Evolutionary conservation across 2,113 vertebrate genomes (phyloP).

Genomic region (Chionodraco myersi): DNA sequence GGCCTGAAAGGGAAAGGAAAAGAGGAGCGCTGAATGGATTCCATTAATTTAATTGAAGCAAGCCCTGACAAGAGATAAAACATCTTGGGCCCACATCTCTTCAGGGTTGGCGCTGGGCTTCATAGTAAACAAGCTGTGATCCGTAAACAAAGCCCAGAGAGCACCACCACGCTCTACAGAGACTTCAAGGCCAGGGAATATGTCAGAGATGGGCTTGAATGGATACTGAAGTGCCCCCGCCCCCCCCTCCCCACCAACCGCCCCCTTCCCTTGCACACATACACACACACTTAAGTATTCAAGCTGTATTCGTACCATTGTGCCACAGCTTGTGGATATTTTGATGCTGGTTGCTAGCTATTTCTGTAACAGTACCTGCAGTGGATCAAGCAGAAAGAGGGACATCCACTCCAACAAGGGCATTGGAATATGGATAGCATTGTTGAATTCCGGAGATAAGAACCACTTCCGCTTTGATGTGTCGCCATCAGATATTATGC

Average conservation of each 20-base stretch:
- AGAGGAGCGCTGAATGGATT: constrained; percentile 94
- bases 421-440: constrained; percentile 59
- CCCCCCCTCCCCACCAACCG: not conserved
- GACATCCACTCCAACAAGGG: constrained; percentile 62
- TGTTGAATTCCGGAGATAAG: constrained; percentile 55
- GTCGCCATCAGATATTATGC: constrained; percentile 48
- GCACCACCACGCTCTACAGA: constrained; percentile 82
- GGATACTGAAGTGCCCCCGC: constrained; percentile 84
- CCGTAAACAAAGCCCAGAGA: constrained; percentile 86
- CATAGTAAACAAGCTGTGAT: constrained; percentile 95
- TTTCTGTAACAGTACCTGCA: constrained; percentile 74
- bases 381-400: constrained; percentile 65
- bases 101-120: constrained; percentile 86
- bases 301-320: constrained; percentile 76
- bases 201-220: constrained; percentile 87
- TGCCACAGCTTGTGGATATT: constrained; percentile 75
- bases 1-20: constrained; percentile 90
- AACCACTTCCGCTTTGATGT: constrained; percentile 55
- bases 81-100: constrained; percentile 92
- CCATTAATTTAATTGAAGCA: constrained; percentile 99
- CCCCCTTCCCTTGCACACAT: not conserved
- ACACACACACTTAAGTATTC: constrained; percentile 76
- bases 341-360: constrained; percentile 82
- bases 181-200: constrained; percentile 92
- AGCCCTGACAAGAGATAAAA: constrained; percentile 98